Conservation (phyloP, 2,888 invertebrate species). For the Cancer borealis region DNA sequence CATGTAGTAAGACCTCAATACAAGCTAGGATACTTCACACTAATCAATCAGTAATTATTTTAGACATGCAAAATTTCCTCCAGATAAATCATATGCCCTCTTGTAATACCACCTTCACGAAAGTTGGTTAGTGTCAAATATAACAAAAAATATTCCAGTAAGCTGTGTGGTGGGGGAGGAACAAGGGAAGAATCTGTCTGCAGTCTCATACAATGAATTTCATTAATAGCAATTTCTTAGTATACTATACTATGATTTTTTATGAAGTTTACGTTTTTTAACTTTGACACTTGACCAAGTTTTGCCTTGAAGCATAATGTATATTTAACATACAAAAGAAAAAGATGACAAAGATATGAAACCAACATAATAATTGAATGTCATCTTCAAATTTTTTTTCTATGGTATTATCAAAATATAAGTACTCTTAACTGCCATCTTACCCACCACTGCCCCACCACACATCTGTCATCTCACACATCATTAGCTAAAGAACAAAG, state of each 20-base stretch:
- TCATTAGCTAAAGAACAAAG: constrained; percentile 34
- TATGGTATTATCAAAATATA: neutral
- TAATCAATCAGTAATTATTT: neutral
- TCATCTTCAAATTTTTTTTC: neutral
- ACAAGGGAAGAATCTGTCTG: neutral
- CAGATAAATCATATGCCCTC: neutral
- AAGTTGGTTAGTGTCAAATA: neutral
- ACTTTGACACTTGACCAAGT: too few species aligned
- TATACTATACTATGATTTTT: neutral
- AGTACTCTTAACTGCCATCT: neutral
- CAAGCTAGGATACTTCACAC: neutral
- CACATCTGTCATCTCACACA: neutral
- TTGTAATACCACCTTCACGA: neutral
- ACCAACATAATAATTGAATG: neutral
- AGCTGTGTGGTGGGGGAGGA: neutral
- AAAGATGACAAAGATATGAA: neutral
- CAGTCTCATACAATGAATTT: neutral
- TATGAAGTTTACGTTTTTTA: too few species aligned
- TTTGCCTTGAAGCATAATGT: too few species aligned
- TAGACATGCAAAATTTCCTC: neutral
- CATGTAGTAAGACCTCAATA: neutral
- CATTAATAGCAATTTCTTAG: neutral
- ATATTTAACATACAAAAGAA: neutral
- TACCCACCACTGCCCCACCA: neutral
- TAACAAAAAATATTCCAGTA: neutral